Evolutionary conservation across 2,888 invertebrate genomes (phyloP), one percentile per base, ranked within the genome.

Genomic region (Liposcelis brunnea): DNA sequence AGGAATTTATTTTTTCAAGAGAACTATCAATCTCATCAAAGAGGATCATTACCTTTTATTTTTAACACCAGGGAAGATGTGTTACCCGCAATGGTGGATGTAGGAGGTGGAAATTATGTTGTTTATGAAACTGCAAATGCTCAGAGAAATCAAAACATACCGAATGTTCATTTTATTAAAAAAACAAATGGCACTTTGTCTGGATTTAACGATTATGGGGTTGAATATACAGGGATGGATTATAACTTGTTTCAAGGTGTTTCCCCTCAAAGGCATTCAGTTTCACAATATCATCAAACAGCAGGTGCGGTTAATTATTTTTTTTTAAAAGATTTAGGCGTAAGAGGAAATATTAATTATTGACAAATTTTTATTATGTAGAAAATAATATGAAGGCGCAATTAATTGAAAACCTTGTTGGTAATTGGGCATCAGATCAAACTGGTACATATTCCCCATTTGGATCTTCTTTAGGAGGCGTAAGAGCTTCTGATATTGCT

Each of bases 391-490:
- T 26, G 26, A 26, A 26, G 50, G 50, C 56, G 4, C 49, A 74
- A 53, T 66, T 80, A 49, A 70, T 81, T 47, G 79, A 80, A 54
- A 79, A 79, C 61, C 66, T 81, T 36, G 70, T 79, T 44, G 77
- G 78, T 8, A 80, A 80, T 58, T 77, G 79, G 73, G 72, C 73
- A 31, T 77, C 80, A 4, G 79, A 77, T 57, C 75, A 75, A 31
- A 74, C 71, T 45, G 80, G 80, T 12, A 80, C 79, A 7, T 81
- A 80, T 55, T 77, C 77, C 45, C 81, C 80, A 0, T 80, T 80
- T 61, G 80, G 80, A 2, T 74, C 50, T 46, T 36, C 52, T 11
- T 14, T 42, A 8, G 31, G 26, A 14, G 37, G 31, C 15, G 36
- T 26, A n/a, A 42, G 31, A 31, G 42, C 26, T 21, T 5, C 42